Conservation (phyloP, 2,113 vertebrate genomes). For the Psittacula cyanocephala region DNA sequence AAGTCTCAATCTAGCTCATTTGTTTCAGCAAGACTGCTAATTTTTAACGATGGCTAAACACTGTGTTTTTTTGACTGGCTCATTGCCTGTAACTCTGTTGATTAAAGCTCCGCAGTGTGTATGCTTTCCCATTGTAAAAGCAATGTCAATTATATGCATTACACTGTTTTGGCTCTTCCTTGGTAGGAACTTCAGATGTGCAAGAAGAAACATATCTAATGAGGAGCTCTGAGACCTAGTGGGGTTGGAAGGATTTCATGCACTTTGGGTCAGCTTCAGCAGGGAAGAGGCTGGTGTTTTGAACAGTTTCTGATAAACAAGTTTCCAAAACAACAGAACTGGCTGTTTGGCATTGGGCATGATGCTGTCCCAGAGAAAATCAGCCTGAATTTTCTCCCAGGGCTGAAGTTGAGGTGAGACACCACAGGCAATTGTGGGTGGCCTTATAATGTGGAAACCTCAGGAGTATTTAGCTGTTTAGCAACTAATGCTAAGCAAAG, state of each 20-base stretch:
- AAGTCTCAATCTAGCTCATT: neutral
- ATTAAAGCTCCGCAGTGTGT: neutral
- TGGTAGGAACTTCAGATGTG: neutral
- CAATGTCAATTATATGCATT: neutral
- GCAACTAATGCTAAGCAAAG: neutral
- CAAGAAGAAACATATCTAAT: neutral
- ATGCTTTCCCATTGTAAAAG: neutral
- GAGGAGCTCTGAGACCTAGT: neutral
- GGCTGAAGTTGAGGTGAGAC: neutral
- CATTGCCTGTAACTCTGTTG: neutral
- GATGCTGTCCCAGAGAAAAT: neutral
- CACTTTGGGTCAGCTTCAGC: neutral
- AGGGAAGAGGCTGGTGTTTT: neutral
- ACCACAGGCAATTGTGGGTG: neutral
- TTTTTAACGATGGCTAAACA: neutral
- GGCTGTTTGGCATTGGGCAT: neutral
- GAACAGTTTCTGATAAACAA: neutral
- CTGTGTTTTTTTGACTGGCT: neutral
- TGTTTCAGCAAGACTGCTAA: neutral
- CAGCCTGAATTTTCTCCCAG: neutral
- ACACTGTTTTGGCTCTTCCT: neutral
- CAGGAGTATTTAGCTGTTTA: neutral
- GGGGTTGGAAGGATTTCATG: neutral
- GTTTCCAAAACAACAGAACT: neutral
- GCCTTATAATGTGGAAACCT: neutral